Percentiles rank a stretch among this genome's conserved stretches.
Evolutionary conservation across 1,140 invertebrate species (phyloP).

Genomic region (Cyrtorhinus lividipennis): DNA sequence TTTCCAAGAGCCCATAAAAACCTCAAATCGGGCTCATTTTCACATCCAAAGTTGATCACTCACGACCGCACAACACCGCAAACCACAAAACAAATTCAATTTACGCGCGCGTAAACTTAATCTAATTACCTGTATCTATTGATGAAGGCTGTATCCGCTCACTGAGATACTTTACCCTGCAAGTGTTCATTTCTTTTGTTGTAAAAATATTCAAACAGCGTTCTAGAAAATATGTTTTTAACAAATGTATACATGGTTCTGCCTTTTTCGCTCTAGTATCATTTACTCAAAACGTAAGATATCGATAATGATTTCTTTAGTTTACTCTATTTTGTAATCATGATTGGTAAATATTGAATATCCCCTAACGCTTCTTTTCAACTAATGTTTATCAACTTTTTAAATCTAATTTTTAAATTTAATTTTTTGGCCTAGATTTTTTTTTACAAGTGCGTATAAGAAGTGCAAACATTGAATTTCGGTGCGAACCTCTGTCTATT

Average conservation of each 20-base stretch:
- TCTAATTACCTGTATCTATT: slow-evolving; percentile 24
- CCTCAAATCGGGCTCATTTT: too few relatives aligned
- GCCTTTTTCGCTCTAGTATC: too few relatives aligned
- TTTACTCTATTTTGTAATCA: slow-evolving; percentile 12
- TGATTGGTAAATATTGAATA: slow-evolving; percentile 17
- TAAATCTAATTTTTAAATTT: slow-evolving; percentile 9
- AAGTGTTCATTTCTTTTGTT: slow-evolving; percentile 22
- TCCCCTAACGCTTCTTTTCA: slow-evolving; percentile 15
- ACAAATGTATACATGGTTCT: slow-evolving; percentile 21
- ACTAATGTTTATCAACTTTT: slow-evolving; percentile 16
- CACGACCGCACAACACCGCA: too few relatives aligned
- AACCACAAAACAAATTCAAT: too few relatives aligned
- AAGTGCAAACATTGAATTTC: slow-evolving; percentile 21
- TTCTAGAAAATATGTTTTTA: slow-evolving; percentile 22
- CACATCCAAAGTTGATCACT: too few relatives aligned
- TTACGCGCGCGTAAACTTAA: slow-evolving; percentile 23
- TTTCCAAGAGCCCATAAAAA: too few relatives aligned
- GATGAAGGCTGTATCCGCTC: slow-evolving; percentile 23
- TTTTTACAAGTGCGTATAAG: slow-evolving; percentile 19
- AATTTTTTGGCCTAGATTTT: slow-evolving; percentile 16
- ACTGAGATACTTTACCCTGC: slow-evolving; percentile 25
- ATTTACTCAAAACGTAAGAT: slow-evolving; percentile 15
- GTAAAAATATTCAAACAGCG: slow-evolving; percentile 22
- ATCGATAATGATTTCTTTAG: background rate
- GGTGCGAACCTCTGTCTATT: slow-evolving; percentile 17